Evolutionary conservation across 1,140 invertebrate genomes (phyloP), one percentile per base, ranked within the genome.

Genomic region (Scaptomyza pallida): DNA sequence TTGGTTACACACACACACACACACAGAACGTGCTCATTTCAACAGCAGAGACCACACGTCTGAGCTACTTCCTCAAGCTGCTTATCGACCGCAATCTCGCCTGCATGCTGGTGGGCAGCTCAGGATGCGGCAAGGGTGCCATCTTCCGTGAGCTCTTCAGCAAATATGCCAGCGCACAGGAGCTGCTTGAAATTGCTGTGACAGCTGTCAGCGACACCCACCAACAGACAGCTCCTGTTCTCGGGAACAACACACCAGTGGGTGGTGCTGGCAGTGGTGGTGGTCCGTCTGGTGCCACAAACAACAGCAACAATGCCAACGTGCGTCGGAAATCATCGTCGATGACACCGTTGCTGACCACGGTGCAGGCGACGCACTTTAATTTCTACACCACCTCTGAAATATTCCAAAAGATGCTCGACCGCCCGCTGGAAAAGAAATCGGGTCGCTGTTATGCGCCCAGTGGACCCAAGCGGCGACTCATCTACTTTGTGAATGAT

Each of bases 321-420:
- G 59, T 68, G 21, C 76, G 71, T 3, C 76, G 78, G 15, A 89
- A 81, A 19, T 48, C 77, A 2, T 75, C 82, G 35, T 88, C 75
- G 12, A 75, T 80, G 13, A 54, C 82, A 33, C 76, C 88, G 9
- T 75, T 81, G 19, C 19, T 82, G 41, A 90, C 85, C 68, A 79
- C 95, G 26, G 93, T 98, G 12, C 95, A 96, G 2, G 98, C 97
- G 92, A 96, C 98, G 15, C 96, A 98, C 2, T 97, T 99, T 81
- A 99, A 99, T 92, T 99, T 97, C 92, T 99, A 99, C 91, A 99
- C 98, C 0, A 97, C 97, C 0, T 98, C 97, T 59, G 96, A 96
- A 94, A 89, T 98, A 96, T 94, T 99, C 33, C 98, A 99, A 92
- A 94, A 94, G 90, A 94, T 98, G 37, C 92, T 99, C 26, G 98